A percentile compares a stretch with the other conserved stretches of the same genome.
Conservation (phyloP, 2,888 invertebrate genomes). For the Limnephilus marmoratus region DNA sequence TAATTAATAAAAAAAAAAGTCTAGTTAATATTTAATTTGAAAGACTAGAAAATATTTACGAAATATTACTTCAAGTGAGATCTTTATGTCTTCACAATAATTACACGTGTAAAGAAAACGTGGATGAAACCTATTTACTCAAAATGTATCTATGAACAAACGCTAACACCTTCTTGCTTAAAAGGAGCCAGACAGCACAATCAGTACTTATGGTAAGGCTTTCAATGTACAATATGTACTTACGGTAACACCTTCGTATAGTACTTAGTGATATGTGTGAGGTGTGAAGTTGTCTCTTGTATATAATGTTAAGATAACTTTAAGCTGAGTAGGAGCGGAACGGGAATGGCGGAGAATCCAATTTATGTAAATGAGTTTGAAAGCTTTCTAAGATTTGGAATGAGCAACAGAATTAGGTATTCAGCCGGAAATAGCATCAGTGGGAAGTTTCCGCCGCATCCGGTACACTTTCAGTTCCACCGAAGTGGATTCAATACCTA, state of each 20-base stretch:
- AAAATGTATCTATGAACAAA: too few species aligned
- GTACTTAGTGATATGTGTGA: slow-evolving; percentile 4
- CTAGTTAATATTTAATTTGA: too few species aligned
- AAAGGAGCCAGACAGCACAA: too few species aligned
- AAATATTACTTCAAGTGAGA: too few species aligned
- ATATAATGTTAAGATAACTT: slow-evolving; percentile 27
- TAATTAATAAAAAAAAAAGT: too few species aligned
- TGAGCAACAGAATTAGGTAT: slow-evolving; percentile 40
- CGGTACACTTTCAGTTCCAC: not conserved
- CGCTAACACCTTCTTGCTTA: too few species aligned
- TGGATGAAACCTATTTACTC: too few species aligned
- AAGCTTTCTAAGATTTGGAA: slow-evolving; percentile 25
- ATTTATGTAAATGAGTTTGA: slow-evolving; percentile 24
- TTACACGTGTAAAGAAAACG: too few species aligned
- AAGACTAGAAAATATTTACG: too few species aligned
- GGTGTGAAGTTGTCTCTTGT: slow-evolving; percentile 12
- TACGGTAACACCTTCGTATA: not conserved
- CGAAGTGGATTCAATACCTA: not conserved
- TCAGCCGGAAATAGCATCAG: slow-evolving; percentile 45
- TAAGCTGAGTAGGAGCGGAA: slow-evolving; percentile 12
- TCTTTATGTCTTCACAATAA: too few species aligned
- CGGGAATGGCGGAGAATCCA: not conserved
- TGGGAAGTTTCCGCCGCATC: slow-evolving; percentile 39
- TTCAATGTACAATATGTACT: slow-evolving; percentile 7
- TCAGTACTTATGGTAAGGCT: too few species aligned